Evolutionary conservation across 2,113 vertebrate species (phyloP).

Genomic region (Ginglymostoma cirratum): DNA sequence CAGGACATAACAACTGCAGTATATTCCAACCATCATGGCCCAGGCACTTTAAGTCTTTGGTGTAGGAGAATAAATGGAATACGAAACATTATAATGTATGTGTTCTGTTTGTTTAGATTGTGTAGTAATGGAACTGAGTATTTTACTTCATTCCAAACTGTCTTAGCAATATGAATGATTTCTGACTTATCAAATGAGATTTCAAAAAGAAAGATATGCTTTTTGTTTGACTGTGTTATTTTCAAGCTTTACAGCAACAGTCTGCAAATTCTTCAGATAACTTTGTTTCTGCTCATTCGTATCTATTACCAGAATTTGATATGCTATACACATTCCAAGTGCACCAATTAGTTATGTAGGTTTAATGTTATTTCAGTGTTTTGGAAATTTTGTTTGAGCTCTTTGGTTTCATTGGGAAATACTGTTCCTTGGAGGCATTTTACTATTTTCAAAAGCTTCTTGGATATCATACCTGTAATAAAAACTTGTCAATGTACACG

Average conservation of each 20-base stretch:
- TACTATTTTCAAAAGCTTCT: background rate
- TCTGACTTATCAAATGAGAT: background rate
- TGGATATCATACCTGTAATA: conserved; percentile 6
- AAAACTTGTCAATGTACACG: background rate
- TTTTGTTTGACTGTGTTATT: background rate
- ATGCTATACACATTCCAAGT: conserved; percentile 5
- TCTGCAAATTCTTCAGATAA: background rate
- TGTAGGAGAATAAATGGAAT: background rate
- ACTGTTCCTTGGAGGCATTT: background rate
- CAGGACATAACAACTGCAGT: background rate
- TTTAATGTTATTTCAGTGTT: conserved; percentile 7
- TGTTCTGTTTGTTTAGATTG: background rate
- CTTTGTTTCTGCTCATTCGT: background rate
- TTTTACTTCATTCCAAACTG: background rate
- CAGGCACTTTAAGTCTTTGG: background rate
- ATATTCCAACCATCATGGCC: background rate
- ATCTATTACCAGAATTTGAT: background rate
- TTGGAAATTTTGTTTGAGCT: background rate
- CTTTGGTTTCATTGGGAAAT: background rate
- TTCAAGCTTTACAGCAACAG: background rate
- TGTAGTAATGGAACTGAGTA: background rate
- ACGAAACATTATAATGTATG: background rate
- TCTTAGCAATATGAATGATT: background rate
- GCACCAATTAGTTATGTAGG: conserved; percentile 11
- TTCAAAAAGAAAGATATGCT: background rate